Conservation (phyloP, 2,113 vertebrate genomes). For the Micronycteris hirsuta region DNA sequence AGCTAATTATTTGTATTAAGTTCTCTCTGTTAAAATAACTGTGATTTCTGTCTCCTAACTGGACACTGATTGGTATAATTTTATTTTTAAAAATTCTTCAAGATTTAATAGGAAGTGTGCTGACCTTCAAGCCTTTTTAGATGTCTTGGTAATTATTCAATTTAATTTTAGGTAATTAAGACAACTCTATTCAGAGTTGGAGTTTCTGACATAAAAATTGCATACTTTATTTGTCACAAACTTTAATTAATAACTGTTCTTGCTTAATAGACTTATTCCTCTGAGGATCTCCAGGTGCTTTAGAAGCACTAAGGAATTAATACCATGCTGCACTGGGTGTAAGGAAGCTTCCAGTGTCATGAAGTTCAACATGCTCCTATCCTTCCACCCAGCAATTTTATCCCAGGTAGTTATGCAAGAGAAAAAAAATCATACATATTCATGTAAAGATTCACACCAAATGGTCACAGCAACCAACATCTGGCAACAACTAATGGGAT, state of each 20-base stretch:
- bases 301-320: background rate
- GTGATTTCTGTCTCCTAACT: background rate
- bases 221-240: conserved; percentile 9
- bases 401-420: background rate
- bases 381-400: background rate
- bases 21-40: background rate
- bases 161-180: conserved; percentile 59
- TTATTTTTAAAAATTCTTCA: background rate
- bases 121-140: conserved; percentile 15
- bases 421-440: background rate
- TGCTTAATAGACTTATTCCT: conserved; percentile 38
- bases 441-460: background rate
- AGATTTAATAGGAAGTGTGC: conserved; percentile 23
- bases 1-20: background rate
- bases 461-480: background rate
- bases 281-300: conserved; percentile 10
- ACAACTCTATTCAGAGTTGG: background rate
- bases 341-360: background rate
- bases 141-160: conserved; percentile 45
- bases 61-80: background rate
- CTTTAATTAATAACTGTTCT: conserved; percentile 42
- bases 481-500: background rate
- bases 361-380: background rate
- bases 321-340: background rate
- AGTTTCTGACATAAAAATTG: conserved; percentile 40